Base-by-base conservation (phyloP, 2,797 vertebrate genomes). In the Podarcis siculus region DNA sequence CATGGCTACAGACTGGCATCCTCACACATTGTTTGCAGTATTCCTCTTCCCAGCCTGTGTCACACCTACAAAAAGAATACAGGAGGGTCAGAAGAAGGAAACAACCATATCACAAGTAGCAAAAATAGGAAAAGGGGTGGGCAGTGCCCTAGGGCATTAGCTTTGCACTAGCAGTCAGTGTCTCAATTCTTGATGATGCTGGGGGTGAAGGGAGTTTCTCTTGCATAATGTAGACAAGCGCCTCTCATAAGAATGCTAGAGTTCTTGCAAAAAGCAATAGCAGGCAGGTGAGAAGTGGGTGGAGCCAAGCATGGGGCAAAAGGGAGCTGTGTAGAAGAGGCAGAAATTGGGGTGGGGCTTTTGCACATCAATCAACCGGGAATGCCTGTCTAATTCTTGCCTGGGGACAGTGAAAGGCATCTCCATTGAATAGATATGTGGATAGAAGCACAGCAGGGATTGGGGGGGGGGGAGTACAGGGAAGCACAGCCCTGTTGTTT, bases 31-130 rank as follows among this genome's bases (percentile, higher is more conserved):
- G 96, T 6, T 98, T 97, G 2, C 99, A 99, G 39, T 88, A 97
- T 49, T 96, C 95, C 0, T 98, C 98, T 8, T 98, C 98, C 99
- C 99, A 99, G 35, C 98, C 99, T 0, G 99, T 98, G 89, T 99
- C 99, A 10, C 98, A 99, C 95, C 99, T 99, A 93, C 37, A 64
- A 85, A 90, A 86, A 90, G 89, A 84, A 91, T 58, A 91, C 80
- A 87, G 55, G 35, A 73, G 35, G 32, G 15, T 19, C 32, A 10
- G 72, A 73, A 9, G 17, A 73, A 19, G 35, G 21, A 73, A n/a
- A 30, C 27, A 30, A n/a, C 69, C 12, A 71, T 30, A 30, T 23
- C 2, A 49, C 58, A n/a, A 42, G 23, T n/a, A 37, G 27, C 32
- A 81, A 67, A 79, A 69, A 8, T 30, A 42, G 55, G 83, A 2